Evolutionary conservation across 2,888 invertebrate genomes (phyloP).

Genomic region (Apotomis turbidana): DNA sequence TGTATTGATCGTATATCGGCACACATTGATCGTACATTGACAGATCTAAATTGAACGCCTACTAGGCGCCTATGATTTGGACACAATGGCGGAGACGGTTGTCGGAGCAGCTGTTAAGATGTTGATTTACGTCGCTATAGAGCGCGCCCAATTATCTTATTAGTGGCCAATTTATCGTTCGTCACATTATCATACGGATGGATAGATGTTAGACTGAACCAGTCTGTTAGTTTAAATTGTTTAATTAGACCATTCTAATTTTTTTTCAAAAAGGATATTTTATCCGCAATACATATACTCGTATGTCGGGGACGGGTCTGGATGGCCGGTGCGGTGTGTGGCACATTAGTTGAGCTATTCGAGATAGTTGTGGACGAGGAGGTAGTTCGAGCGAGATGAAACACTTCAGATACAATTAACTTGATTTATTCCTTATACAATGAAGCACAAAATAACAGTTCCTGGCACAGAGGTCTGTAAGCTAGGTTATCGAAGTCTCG

Average conservation of each 20-base stretch:
- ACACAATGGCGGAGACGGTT: slow-evolving; percentile 53
- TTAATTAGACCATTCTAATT: no score
- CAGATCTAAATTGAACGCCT: slow-evolving; percentile 12
- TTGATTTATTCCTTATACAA: no score
- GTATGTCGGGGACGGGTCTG: no score
- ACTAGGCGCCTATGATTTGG: slow-evolving; percentile 50
- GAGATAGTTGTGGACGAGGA: no score
- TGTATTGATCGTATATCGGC: neutral
- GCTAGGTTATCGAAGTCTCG: no score
- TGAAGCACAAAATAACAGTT: no score
- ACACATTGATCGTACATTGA: neutral
- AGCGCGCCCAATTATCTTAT: slow-evolving; percentile 81
- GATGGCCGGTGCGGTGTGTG: no score
- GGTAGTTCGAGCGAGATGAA: no score
- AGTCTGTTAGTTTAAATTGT: slow-evolving; percentile 48
- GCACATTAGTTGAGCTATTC: no score
- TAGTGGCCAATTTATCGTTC: slow-evolving; percentile 81
- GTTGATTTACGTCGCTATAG: slow-evolving; percentile 80
- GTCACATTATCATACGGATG: slow-evolving; percentile 78
- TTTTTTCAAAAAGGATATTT: no score
- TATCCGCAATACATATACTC: neutral
- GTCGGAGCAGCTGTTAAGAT: slow-evolving; percentile 73
- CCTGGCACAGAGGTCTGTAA: no score
- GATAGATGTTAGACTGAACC: slow-evolving; percentile 54
- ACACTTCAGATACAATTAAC: no score